These are phyloP conservation scores for Diogma glabrata DNA, from an alignment of 2,888 invertebrate species.

Conservation along the genomic window DNA sequence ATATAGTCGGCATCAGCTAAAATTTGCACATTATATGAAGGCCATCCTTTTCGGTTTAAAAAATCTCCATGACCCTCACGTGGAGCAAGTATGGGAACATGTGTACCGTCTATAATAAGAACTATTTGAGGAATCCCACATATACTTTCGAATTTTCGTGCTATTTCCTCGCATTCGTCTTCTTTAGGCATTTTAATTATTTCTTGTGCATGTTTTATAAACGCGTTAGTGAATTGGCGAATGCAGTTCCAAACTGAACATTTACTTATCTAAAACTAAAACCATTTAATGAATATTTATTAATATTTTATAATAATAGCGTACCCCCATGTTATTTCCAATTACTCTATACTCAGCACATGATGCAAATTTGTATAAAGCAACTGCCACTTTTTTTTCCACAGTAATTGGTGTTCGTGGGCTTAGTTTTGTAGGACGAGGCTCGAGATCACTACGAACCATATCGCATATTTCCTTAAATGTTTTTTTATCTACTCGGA, in stretches of 20 bases:
- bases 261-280: too few relatives aligned
- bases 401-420: background rate
- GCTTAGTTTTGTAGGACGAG: background rate
- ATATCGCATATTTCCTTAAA: background rate
- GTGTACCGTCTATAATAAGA: too few relatives aligned
- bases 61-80: background rate
- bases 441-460: background rate
- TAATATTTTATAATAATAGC: too few relatives aligned
- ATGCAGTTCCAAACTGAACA: too few relatives aligned
- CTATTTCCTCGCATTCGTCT: too few relatives aligned
- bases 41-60: background rate
- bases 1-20: background rate
- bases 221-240: too few relatives aligned
- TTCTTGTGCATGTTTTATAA: too few relatives aligned
- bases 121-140: too few relatives aligned
- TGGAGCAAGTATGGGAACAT: background rate
- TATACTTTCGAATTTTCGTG: too few relatives aligned
- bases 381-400: background rate
- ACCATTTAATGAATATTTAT: too few relatives aligned
- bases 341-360: background rate
- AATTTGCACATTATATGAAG: background rate
- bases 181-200: too few relatives aligned
- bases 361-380: background rate
- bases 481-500: background rate
- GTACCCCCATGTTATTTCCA: background rate